Percentiles rank a stretch among this genome's conserved stretches.
These are phyloP conservation scores for Cichlasoma orientale DNA, from an alignment of 2,797 vertebrate genomes.

Conservation along the genomic window DNA sequence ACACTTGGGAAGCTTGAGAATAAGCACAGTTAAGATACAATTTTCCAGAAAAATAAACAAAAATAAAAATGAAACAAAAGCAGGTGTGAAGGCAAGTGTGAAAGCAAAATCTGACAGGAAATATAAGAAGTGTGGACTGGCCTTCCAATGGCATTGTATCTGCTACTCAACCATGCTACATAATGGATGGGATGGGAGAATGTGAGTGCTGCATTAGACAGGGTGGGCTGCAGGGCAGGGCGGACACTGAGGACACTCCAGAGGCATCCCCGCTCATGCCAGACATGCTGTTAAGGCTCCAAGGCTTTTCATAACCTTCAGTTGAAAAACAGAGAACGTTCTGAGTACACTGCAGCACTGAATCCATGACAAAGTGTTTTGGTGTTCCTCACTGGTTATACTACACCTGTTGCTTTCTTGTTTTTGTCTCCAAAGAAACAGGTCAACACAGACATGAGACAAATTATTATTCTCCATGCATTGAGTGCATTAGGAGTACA, in stretches of 20 bases:
- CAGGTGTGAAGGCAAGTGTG: slow-evolving; percentile 67
- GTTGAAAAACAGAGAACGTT: slow-evolving; percentile 91
- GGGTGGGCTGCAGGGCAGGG: slow-evolving; percentile 89
- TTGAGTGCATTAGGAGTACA: slow-evolving; percentile 75
- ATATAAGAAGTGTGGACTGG: slow-evolving; percentile 77
- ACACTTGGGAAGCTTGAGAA: slow-evolving; percentile 69
- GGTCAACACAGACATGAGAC: slow-evolving; percentile 81
- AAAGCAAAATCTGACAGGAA: slow-evolving; percentile 66
- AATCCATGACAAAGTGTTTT: slow-evolving; percentile 82
- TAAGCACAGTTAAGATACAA: slow-evolving; percentile 71
- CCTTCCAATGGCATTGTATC: slow-evolving; percentile 87
- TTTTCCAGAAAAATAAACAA: slow-evolving; percentile 66
- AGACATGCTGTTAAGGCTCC: slow-evolving; percentile 93
- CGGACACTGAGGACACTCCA: slow-evolving; percentile 89
- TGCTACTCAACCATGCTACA: slow-evolving; percentile 91
- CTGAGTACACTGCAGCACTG: slow-evolving; percentile 88
- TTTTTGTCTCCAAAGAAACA: slow-evolving; percentile 81
- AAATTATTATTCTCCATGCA: slow-evolving; percentile 87
- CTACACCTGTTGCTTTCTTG: slow-evolving; percentile 82
- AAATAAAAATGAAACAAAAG: slow-evolving; percentile 59
- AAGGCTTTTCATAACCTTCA: slow-evolving; percentile 92
- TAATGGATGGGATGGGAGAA: slow-evolving; percentile 92
- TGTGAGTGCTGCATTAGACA: slow-evolving; percentile 90
- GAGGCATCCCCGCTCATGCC: slow-evolving; percentile 87
- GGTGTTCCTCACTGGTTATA: slow-evolving; percentile 65